Evolutionary conservation across 2,113 vertebrate genomes (phyloP), one percentile per base, ranked within the genome.

Genomic region (Hydrolagus affinis): DNA sequence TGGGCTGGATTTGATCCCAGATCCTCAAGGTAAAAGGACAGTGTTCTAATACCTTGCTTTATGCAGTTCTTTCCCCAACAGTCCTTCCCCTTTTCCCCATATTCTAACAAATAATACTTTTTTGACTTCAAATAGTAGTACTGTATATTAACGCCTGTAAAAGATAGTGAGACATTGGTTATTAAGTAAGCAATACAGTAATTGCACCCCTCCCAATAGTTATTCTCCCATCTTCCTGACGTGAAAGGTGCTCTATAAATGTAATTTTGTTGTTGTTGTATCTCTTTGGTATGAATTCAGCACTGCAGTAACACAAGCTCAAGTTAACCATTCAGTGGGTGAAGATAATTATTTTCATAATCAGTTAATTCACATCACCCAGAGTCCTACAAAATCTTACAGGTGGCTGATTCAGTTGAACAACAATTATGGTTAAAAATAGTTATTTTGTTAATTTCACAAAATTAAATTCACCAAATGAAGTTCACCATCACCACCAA

Each of bases 1-100:
- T 72, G 23, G 70, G 70, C 70, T 72, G 70, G 23, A 72, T 30
- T 70, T 28, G 70, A 12, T 72, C 70, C 70, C 70, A 71, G 68
- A 21, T 17, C n/a, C 14, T 70, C 17, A 19, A 70, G 68, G 19
- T 23, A 17, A 71, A 71, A 71, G 70, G 70, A 25, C 70, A 72
- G 23, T 28, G 70, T 72, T 72, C 70, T 11, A 72, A 72, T 72
- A 25, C 25, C 11, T 14, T 25, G 70, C 70, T 25, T 25, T 25
- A 72, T 12, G 11, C 25, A 11, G 11, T 28, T 44, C 44, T 44
- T 44, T 44, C 44, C 6, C 44, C 44, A 44, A 44, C 44, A 44
- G 44, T 6, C 44, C 6, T 44, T 44, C 23, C 11, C 70, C 70
- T 72, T 72, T 72, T 14, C 1, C 0, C 70, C 25, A 28, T 25